Conservation (phyloP, 2,797 vertebrate species). For the Enteromius paludinosus region DNA sequence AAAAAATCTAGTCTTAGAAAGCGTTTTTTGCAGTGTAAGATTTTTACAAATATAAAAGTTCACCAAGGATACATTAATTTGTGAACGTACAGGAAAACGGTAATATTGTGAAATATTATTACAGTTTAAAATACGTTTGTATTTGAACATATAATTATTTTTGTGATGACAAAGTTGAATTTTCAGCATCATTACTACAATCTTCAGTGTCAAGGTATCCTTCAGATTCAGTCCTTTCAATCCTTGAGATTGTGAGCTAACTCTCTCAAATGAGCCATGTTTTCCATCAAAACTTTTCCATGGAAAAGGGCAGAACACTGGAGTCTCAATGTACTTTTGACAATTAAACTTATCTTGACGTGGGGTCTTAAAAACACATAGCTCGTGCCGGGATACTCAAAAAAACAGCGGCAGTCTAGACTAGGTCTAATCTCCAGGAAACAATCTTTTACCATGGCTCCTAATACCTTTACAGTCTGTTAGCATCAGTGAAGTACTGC, state of each 20-base stretch:
- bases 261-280: neutral
- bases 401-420: constrained; percentile 16
- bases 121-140: too few relatives aligned
- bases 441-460: constrained; percentile 12
- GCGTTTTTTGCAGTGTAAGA: too few relatives aligned
- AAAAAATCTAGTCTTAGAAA: too few relatives aligned
- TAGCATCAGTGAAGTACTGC: neutral
- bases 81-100: neutral
- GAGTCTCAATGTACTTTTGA: neutral
- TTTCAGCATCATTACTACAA: too few relatives aligned
- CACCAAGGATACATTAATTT: neutral
- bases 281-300: neutral
- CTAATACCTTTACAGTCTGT: constrained; percentile 27
- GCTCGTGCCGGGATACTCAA: neutral
- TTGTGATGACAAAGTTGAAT: too few relatives aligned
- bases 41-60: too few relatives aligned
- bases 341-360: neutral
- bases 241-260: neutral
- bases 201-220: too few relatives aligned
- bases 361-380: neutral
- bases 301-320: neutral
- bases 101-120: neutral
- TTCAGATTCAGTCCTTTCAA: too few relatives aligned
- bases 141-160: too few relatives aligned
- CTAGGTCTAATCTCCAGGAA: constrained; percentile 11